Percentiles rank a stretch among this genome's conserved stretches.
These are phyloP conservation scores for Cisticola juncidis DNA, from an alignment of 2,113 vertebrate species.

Conservation along the genomic window DNA sequence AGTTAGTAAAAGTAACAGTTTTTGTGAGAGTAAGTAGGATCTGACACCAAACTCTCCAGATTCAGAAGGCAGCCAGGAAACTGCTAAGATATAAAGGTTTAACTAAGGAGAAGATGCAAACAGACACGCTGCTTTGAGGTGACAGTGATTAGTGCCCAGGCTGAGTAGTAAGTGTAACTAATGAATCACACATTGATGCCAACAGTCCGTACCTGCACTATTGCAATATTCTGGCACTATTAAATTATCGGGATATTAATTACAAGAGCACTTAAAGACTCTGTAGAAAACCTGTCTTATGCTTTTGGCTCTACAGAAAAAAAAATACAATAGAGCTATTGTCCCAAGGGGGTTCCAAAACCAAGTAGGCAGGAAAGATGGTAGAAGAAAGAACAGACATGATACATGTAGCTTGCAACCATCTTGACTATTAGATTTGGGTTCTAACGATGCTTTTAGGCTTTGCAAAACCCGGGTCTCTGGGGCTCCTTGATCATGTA, in stretches of 20 bases:
- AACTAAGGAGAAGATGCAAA: constrained; percentile 15
- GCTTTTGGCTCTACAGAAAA: background rate
- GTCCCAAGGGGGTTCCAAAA: background rate
- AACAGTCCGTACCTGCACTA: background rate
- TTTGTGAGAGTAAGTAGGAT: background rate
- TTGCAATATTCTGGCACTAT: background rate
- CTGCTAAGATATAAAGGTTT: background rate
- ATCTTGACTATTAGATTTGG: background rate
- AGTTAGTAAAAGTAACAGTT: background rate
- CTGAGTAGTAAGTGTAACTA: background rate
- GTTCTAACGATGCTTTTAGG: background rate
- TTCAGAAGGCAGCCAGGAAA: constrained; percentile 2
- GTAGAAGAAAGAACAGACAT: background rate
- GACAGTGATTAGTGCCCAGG: background rate
- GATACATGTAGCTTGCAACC: background rate
- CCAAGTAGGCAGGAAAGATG: background rate
- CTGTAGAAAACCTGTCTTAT: background rate
- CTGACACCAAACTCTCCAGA: background rate
- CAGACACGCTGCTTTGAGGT: background rate
- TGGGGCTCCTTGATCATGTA: background rate
- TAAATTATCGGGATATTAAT: background rate
- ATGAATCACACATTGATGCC: background rate
- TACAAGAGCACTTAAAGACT: background rate
- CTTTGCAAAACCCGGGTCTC: background rate
- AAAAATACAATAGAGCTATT: background rate